Base-by-base conservation (phyloP, 2,888 invertebrate genomes). In the Myathropa florea region DNA sequence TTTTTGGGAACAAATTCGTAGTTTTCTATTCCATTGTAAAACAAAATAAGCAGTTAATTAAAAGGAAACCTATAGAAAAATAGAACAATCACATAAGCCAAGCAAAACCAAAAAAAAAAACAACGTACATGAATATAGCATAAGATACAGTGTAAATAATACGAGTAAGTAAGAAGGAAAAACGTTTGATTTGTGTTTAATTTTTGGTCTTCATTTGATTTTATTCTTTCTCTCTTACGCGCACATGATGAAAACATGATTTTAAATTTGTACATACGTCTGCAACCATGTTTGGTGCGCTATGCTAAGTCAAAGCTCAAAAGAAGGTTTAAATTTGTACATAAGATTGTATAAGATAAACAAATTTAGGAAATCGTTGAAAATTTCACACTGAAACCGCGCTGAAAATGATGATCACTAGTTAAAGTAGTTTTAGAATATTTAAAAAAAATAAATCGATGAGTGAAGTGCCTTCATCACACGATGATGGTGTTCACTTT, bases 1-100 rank as follows among this genome's bases (percentile, higher is more conserved):
- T 88, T 89, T 88, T 89, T 89, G 89, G 89, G 89, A 89, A 88
- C 89, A 89, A 89, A 89, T 84, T 88, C 88, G 89, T 89, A 89
- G 89, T 85, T 88, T 88, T 87, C 78, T 88, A 86, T 83, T 86
- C 70, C 71, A 86, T 78, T 53, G 65, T 68, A 72, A 63, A 79
- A 64, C 23, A 39, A 71, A 57, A 76, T n/a, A 21, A 24, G 26
- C 18, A 59, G 10, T 53, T 2, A 61, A 53, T 39, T 30, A 72
- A 33, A 33, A 26, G 6, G 1, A 59, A 70, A 46, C 53, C 12
- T 9, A 72, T 36, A 64, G 23, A 71, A 46, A 39, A 30, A 30
- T 59, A 30, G 30, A 60, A 18, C 59, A 28, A 53, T 55, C 33
- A 71, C n/a, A 83, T 18, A 28, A 24, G 60, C 61, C 23, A 57